These are phyloP conservation scores for Druon quercuslanigerum DNA, from an alignment of 1,140 invertebrate species.

Conservation along the genomic window DNA sequence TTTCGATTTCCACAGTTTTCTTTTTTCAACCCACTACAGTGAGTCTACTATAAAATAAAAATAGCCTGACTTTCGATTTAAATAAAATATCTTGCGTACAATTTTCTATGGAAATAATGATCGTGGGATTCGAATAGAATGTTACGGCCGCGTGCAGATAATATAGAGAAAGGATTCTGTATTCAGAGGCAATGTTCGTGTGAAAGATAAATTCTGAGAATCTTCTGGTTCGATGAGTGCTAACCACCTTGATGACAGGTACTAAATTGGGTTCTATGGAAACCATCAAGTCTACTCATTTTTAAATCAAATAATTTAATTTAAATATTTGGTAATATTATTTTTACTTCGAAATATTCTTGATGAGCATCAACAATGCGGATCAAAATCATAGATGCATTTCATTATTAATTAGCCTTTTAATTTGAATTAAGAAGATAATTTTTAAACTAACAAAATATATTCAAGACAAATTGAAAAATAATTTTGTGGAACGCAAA, in stretches of 20 bases:
- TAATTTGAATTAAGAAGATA: too few species aligned
- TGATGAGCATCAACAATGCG: too few species aligned
- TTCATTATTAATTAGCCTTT: too few species aligned
- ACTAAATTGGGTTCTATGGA: constrained; percentile 34
- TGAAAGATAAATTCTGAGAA: constrained; percentile 17
- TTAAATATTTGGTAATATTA: too few species aligned
- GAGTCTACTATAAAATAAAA: background rate
- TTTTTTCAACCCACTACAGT: too few species aligned
- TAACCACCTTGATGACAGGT: constrained; percentile 36
- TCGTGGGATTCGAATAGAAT: constrained; percentile 26
- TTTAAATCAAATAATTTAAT: background rate
- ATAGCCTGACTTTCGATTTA: background rate
- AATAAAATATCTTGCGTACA: background rate
- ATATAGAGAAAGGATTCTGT: constrained; percentile 19
- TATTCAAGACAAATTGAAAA: too few species aligned
- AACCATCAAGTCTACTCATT: background rate
- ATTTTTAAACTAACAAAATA: too few species aligned
- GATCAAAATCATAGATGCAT: too few species aligned
- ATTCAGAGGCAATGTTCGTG: background rate
- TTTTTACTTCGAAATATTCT: too few species aligned
- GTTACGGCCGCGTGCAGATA: background rate
- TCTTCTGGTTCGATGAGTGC: background rate
- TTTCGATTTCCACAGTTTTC: too few species aligned
- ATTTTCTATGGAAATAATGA: constrained; percentile 13
- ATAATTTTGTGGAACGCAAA: too few species aligned